phyloP scores from a whole-genome alignment of 1,140 invertebrate species.

The Dinothrombium tinctorium region DNA sequence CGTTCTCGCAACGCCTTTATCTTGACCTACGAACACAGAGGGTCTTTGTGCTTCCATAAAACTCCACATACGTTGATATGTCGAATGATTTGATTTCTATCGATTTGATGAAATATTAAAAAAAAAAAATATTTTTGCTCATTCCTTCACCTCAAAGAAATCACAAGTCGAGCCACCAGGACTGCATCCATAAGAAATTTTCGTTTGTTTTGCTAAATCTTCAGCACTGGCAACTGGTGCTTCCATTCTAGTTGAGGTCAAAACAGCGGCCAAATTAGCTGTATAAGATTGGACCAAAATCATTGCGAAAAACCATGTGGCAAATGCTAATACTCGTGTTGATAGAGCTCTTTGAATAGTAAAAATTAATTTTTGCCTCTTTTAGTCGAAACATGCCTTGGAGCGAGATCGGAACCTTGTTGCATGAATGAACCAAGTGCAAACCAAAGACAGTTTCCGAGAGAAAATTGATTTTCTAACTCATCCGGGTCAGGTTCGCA shows the following conservation, averaged over 20 bases:
- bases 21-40: constrained; percentile 52
- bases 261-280: constrained; percentile 55
- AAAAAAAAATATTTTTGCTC: background rate
- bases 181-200: constrained; percentile 87
- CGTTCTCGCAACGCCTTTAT: constrained; percentile 68
- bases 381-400: too few relatives aligned
- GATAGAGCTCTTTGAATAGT: constrained; percentile 20
- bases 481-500: constrained; percentile 13
- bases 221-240: constrained; percentile 85
- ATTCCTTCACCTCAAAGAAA: constrained; percentile 53
- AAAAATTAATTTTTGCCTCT: too few relatives aligned
- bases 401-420: constrained; percentile 23
- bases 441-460: constrained; percentile 26
- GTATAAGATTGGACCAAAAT: constrained; percentile 34
- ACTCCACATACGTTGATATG: constrained; percentile 52
- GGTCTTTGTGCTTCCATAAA: constrained; percentile 48
- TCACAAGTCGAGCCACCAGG: constrained; percentile 69
- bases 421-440: constrained; percentile 27
- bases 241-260: constrained; percentile 87
- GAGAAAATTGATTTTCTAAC: constrained; percentile 21
- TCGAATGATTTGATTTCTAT: constrained; percentile 61
- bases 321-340: constrained; percentile 22
- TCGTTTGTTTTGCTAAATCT: constrained; percentile 82
- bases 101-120: too few relatives aligned
- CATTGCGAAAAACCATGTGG: constrained; percentile 32